Percentiles rank a stretch among this genome's conserved stretches.
Conservation (phyloP, 2,113 vertebrate species). For the Caranx ignobilis region DNA sequence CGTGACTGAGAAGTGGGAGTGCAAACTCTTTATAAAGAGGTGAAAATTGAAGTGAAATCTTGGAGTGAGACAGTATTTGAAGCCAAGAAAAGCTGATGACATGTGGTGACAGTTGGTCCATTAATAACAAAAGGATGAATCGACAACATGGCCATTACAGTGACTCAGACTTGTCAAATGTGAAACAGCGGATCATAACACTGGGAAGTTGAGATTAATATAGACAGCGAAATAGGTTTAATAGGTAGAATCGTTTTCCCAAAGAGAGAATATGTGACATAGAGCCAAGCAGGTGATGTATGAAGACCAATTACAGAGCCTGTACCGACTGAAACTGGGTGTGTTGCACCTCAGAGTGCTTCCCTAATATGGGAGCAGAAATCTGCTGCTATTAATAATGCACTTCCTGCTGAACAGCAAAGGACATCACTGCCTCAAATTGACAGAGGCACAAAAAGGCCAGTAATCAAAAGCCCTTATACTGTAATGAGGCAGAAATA, state of each 20-base stretch:
- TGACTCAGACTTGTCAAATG: constrained; percentile 28
- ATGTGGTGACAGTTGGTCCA: constrained; percentile 4
- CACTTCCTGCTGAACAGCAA: constrained; percentile 71
- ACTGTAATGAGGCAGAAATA: constrained; percentile 80
- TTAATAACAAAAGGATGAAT: constrained; percentile 1
- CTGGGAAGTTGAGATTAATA: constrained; percentile 52
- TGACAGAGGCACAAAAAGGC: constrained; percentile 77
- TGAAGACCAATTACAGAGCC: constrained; percentile 72
- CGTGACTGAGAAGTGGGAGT: neutral
- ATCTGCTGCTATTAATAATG: constrained; percentile 71
- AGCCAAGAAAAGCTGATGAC: neutral
- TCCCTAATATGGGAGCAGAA: constrained; percentile 44
- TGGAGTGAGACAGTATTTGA: neutral
- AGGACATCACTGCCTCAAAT: constrained; percentile 71
- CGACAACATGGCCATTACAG: constrained; percentile 14
- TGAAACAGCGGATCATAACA: constrained; percentile 44
- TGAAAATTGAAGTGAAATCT: neutral
- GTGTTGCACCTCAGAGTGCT: constrained; percentile 36
- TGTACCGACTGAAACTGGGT: constrained; percentile 16
- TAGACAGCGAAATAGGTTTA: constrained; percentile 49
- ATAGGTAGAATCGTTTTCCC: constrained; percentile 58
- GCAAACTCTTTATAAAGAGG: neutral
- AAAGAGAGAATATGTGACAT: constrained; percentile 54
- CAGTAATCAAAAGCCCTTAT: constrained; percentile 75
- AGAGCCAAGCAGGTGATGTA: constrained; percentile 67